Conservation (phyloP, 2,888 invertebrate genomes). For the Caenorhabditis becei region DNA sequence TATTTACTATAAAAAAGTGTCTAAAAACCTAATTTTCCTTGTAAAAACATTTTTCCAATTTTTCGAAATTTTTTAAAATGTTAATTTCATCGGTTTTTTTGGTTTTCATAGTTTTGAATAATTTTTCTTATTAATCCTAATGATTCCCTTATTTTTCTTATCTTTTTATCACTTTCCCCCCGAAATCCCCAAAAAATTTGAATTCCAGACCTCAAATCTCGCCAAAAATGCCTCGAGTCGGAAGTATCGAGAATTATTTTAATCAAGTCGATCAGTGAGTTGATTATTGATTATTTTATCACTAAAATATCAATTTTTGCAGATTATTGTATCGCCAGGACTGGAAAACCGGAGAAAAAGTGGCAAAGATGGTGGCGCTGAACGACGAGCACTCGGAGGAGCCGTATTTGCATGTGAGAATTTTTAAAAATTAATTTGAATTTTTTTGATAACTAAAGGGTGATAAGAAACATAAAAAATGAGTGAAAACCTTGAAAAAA, state of each 20-base stretch:
- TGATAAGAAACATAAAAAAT: conserved; percentile 4
- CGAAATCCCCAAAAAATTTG: too few relatives aligned
- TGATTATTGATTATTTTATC: neutral
- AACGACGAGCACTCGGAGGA: conserved; percentile 35
- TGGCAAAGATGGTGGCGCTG: conserved; percentile 38
- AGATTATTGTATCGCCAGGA: conserved; percentile 22
- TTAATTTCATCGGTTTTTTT: neutral
- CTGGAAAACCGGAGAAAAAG: conserved; percentile 51
- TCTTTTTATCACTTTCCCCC: too few relatives aligned
- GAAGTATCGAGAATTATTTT: conserved; percentile 49
- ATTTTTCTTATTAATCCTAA: too few relatives aligned
- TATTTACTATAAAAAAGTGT: too few relatives aligned
- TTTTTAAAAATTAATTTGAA: neutral
- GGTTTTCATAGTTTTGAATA: neutral
- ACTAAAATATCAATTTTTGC: neutral
- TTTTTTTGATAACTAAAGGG: neutral
- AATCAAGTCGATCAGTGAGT: conserved; percentile 38
- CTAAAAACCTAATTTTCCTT: too few relatives aligned
- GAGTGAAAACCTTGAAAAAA: neutral
- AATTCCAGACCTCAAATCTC: neutral
- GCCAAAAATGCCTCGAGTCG: conserved; percentile 22
- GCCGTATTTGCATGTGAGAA: conserved; percentile 48
- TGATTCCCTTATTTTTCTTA: too few relatives aligned
- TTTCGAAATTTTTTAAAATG: conserved; percentile 6
- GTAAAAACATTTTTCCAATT: neutral